phyloP scores from a whole-genome alignment of 92 coral and sea anemone species.

The Montipora capitata region DNA sequence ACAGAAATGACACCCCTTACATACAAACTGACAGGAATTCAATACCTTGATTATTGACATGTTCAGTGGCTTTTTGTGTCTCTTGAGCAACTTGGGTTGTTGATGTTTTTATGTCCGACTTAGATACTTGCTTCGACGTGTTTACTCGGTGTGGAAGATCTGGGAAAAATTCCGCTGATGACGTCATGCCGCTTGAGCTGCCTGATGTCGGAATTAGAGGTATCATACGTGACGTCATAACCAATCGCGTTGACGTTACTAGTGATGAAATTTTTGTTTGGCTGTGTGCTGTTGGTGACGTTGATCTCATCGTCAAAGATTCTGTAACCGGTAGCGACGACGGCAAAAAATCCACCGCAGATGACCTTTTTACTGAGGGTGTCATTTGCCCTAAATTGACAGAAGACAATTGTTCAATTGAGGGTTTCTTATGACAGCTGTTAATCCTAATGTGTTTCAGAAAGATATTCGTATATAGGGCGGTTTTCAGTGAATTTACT shows the following conservation, averaged over 20 bases:
- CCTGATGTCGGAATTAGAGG: background rate
- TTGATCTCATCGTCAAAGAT: background rate
- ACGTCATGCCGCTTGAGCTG: background rate
- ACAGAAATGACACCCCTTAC: background rate
- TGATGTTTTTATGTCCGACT: background rate
- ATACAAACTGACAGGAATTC: background rate
- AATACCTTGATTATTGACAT: background rate
- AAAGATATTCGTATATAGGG: too few relatives aligned
- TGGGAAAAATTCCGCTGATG: background rate
- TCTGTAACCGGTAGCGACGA: background rate
- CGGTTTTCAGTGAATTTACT: too few relatives aligned
- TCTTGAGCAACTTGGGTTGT: conserved; percentile 2
- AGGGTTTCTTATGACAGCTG: too few relatives aligned
- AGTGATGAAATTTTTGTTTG: background rate
- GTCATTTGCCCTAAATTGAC: background rate
- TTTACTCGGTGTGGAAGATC: background rate
- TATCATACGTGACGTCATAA: background rate
- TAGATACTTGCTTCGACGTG: background rate
- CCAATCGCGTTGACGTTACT: background rate
- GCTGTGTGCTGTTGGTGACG: background rate
- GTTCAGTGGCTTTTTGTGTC: background rate
- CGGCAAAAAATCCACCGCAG: background rate
- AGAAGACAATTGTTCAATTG: background rate
- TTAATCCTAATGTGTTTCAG: too few relatives aligned
- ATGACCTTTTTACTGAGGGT: background rate